phyloP scores from a whole-genome alignment of 1,140 invertebrate species.

The Caenorhabditis brenneri region DNA sequence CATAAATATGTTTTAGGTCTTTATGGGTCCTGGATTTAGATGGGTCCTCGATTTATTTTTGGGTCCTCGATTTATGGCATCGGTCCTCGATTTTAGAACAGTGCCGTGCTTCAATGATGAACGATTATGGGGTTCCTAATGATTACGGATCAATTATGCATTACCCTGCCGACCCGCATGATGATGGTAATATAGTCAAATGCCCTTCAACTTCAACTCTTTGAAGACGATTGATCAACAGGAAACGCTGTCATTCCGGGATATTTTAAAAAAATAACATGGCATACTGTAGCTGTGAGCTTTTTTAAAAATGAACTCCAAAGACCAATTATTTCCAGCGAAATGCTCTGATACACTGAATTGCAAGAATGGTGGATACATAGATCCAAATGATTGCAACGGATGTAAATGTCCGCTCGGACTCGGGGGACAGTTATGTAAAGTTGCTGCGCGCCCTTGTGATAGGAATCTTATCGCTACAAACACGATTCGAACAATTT shows the following conservation, averaged over 20 bases:
- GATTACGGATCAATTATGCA: conserved; percentile 44
- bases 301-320: not conserved
- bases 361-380: conserved; percentile 44
- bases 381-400: conserved; percentile 29
- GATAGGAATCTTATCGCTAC: not conserved
- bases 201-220: too few species aligned
- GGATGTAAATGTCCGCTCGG: conserved; percentile 36
- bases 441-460: not conserved
- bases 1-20: too few species aligned
- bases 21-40: too few species aligned
- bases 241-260: too few species aligned
- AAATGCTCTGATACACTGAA: not conserved
- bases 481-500: not conserved
- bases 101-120: conserved; percentile 11
- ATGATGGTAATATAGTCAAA: conserved; percentile 45
- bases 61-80: conserved; percentile 47
- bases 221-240: too few species aligned
- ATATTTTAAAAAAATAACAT: too few species aligned
- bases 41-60: too few species aligned
- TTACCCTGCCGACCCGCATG: conserved; percentile 13
- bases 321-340: not conserved
- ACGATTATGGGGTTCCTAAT: conserved; percentile 37
- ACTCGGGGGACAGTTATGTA: conserved; percentile 31
- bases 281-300: conserved; percentile 45
- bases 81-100: too few species aligned